These are phyloP conservation scores for Plotosus lineatus DNA, from an alignment of 2,113 vertebrate genomes.

Conservation along the genomic window DNA sequence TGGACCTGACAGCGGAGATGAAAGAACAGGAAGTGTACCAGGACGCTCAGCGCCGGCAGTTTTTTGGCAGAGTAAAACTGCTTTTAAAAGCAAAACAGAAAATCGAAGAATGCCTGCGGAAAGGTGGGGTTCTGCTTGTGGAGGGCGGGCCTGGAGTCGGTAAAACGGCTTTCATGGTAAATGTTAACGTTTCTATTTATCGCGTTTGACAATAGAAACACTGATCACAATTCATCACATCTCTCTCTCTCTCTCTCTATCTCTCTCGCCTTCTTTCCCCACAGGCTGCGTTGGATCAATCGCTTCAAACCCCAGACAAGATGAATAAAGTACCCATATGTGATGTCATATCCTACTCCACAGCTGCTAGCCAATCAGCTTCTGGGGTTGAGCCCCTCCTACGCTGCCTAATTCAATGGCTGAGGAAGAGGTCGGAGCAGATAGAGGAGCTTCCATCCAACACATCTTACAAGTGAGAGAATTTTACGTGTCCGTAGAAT, in stretches of 20 bases:
- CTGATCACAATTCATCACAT: background rate
- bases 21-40: constrained; percentile 74
- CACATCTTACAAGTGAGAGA: constrained; percentile 71
- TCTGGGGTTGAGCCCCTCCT: constrained; percentile 72
- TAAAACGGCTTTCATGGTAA: constrained; percentile 82
- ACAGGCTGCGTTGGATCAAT: constrained; percentile 71
- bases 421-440: constrained; percentile 62
- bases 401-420: constrained; percentile 68
- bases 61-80: constrained; percentile 70
- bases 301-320: constrained; percentile 60
- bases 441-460: constrained; percentile 58
- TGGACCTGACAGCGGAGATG: constrained; percentile 51
- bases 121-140: constrained; percentile 74
- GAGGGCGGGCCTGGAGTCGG: constrained; percentile 77
- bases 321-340: constrained; percentile 51
- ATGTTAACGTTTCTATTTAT: background rate
- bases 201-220: background rate
- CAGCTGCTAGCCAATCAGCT: constrained; percentile 78
- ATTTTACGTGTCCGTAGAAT: background rate
- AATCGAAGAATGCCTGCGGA: constrained; percentile 61
- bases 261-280: background rate
- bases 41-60: constrained; percentile 68
- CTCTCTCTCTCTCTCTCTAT: background rate
- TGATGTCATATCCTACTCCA: constrained; percentile 80
- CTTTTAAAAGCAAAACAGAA: constrained; percentile 55